Percentiles rank a stretch among this genome's conserved stretches.
Evolutionary conservation across 2,797 vertebrate species (phyloP).

Genomic region (Euthynnus affinis): DNA sequence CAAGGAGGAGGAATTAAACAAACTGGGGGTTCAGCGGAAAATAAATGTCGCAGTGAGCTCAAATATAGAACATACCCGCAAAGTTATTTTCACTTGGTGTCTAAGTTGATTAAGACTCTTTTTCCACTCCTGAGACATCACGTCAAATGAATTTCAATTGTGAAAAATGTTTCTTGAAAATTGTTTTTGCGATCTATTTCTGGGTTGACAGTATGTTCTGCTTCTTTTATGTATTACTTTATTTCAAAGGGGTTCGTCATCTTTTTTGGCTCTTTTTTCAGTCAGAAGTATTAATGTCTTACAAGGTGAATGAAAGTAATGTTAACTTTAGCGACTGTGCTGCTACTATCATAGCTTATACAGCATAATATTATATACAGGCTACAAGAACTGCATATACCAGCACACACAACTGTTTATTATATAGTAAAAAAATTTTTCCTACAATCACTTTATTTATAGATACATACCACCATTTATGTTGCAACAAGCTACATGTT

Average conservation of each 20-base stretch:
- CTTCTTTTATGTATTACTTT: constrained; percentile 21
- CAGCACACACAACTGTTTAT: neutral
- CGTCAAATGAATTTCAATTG: constrained; percentile 32
- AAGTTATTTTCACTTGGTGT: constrained; percentile 74
- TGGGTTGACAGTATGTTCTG: neutral
- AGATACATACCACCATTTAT: neutral
- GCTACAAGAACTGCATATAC: neutral
- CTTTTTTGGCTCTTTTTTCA: no score
- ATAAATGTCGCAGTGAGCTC: constrained; percentile 64
- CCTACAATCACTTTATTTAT: neutral
- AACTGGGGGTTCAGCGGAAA: constrained; percentile 76
- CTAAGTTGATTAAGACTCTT: constrained; percentile 63
- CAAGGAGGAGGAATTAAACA: constrained; percentile 81
- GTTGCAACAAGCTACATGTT: neutral
- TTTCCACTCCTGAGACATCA: constrained; percentile 60
- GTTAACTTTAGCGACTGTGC: neutral
- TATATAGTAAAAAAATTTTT: neutral
- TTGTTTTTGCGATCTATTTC: constrained; percentile 16
- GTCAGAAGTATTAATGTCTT: neutral
- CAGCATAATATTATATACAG: neutral
- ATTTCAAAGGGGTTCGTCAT: neutral
- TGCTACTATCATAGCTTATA: neutral
- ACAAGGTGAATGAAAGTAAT: neutral
- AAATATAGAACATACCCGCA: constrained; percentile 67
- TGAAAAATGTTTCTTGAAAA: constrained; percentile 29